Percentiles rank a stretch among this genome's conserved stretches.
Evolutionary conservation across 2,797 vertebrate species (phyloP).

Genomic region (Neosilurus hyrtlii): DNA sequence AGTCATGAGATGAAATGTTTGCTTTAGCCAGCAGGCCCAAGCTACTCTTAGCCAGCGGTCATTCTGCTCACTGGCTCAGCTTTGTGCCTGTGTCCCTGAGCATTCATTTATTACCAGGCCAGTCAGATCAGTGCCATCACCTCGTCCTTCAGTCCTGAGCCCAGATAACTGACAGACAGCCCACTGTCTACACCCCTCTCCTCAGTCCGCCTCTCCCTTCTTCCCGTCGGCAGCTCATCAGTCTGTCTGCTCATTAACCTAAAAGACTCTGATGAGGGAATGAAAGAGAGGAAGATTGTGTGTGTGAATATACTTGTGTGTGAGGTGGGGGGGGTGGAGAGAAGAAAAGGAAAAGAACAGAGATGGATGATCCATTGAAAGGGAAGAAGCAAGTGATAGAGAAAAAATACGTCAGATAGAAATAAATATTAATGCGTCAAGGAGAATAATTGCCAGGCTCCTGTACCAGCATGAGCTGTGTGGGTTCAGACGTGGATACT

Average conservation of each 20-base stretch:
- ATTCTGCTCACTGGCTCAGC: constrained; percentile 1
- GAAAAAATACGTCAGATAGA: constrained; percentile 22
- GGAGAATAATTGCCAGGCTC: constrained; percentile 44
- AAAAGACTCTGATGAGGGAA: constrained; percentile 59
- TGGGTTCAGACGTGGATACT: background rate
- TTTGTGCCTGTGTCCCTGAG: constrained; percentile 29
- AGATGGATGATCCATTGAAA: constrained; percentile 21
- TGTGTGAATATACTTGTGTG: background rate
- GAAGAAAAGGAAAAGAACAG: background rate
- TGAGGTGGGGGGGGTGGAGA: background rate
- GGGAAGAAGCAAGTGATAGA: constrained; percentile 5
- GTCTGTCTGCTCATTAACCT: constrained; percentile 65
- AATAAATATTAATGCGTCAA: constrained; percentile 38
- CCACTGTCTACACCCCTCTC: constrained; percentile 37
- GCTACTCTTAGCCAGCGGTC: constrained; percentile 27
- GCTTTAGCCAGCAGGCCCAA: constrained; percentile 35
- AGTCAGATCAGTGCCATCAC: constrained; percentile 41
- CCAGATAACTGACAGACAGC: constrained; percentile 43
- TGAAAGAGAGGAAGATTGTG: constrained; percentile 39
- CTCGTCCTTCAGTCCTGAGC: constrained; percentile 24
- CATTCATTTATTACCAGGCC: constrained; percentile 42
- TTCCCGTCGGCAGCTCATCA: constrained; percentile 54
- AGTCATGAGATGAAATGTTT: constrained; percentile 33
- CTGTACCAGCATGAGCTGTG: background rate
- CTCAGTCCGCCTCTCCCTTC: constrained; percentile 2